Evolutionary conservation across 2,888 invertebrate genomes (phyloP), one percentile per base, ranked within the genome.

Genomic region (Dinocampus coccinellae): DNA sequence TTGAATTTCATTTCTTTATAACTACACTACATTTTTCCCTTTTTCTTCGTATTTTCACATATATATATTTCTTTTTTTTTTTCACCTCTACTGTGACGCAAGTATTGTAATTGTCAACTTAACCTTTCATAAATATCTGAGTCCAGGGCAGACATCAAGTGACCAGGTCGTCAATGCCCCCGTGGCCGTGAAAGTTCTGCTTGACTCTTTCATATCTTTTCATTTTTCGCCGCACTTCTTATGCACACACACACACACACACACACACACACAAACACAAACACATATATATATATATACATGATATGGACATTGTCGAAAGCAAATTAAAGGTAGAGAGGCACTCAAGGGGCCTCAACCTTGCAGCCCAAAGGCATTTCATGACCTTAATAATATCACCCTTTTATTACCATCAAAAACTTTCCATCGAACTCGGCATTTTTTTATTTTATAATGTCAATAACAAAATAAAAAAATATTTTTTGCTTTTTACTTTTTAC

Each of bases 111-210:
- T 7, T 62, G 10, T 20, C 57, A 53, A 76, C 76, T 75, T 76
- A 77, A 76, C 72, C 71, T 66, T 63, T 71, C 73, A 16, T 70
- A 70, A 75, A 75, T 74, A 75, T 74, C 75, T 74, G 75, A 73
- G 58, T 47, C 47, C 6, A 6, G 16, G 16, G 16, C 47, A 47
- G 47, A 67, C 68, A 34, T 57, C 67, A 76, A 82, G 80, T 82
- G 84, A 83, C 83, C 83, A 79, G 84, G 81, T 84, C 82, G 77
- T 72, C 74, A 71, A 82, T 77, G 77, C 80, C 80, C 80, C 80
- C 79, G 80, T 83, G 84, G 84, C 84, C 85, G 85, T 85, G 85
- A 85, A 85, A 85, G 84, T 85, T 83, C 79, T 81, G 74, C 66
- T 47, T 71, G 26, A 55, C 16, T 42, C 24, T 65, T 60, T 36